Evolutionary conservation across 2,113 vertebrate genomes (phyloP).

Genomic region (Tiliqua scincoides): DNA sequence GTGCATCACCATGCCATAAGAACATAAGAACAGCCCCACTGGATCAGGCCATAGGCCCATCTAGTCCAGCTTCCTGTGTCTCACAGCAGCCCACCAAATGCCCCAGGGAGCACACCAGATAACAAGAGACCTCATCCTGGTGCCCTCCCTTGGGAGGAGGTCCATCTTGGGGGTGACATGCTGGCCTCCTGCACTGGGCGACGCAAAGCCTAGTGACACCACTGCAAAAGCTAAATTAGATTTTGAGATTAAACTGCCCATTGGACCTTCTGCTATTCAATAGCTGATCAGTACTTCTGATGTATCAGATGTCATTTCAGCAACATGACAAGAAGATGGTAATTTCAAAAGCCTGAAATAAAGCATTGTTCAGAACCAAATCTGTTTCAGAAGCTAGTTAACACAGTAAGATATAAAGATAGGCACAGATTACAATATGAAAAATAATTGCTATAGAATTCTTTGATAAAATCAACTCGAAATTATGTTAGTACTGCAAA

Average conservation of each 20-base stretch:
- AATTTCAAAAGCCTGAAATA: not conserved
- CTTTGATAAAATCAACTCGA: not conserved
- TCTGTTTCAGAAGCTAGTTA: slow-evolving; percentile 38
- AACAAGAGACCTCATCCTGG: too few species aligned
- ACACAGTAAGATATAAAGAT: not conserved
- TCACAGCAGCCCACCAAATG: too few species aligned
- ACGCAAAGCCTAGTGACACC: too few species aligned
- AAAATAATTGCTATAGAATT: not conserved
- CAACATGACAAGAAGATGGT: not conserved
- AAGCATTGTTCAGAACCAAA: not conserved
- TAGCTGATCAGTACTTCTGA: not conserved
- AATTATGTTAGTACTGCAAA: not conserved
- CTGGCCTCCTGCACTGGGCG: too few species aligned
- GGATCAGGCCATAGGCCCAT: too few species aligned
- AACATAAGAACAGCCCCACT: too few species aligned
- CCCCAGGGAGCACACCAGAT: too few species aligned
- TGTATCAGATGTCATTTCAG: not conserved
- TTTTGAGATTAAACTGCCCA: not conserved
- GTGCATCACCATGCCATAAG: not conserved
- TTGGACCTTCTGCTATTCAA: not conserved
- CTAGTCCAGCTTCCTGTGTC: too few species aligned
- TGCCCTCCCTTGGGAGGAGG: too few species aligned
- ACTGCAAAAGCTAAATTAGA: not conserved
- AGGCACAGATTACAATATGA: not conserved
- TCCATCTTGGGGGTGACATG: too few species aligned